These are phyloP conservation scores for Oryzias woworae DNA, from an alignment of 2,113 vertebrate genomes.

Conservation along the genomic window DNA sequence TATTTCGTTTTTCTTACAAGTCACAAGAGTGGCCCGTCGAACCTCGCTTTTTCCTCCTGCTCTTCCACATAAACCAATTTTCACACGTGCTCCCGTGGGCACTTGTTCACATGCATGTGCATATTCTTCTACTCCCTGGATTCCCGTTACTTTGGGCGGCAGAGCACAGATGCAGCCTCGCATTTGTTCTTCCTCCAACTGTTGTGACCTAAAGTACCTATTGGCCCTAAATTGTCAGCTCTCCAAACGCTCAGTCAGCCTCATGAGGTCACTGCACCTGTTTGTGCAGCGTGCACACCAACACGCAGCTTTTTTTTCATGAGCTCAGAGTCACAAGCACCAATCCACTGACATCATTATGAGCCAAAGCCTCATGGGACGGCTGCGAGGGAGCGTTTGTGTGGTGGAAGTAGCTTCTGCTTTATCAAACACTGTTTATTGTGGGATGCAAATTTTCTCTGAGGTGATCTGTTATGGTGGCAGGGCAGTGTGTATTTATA, in stretches of 20 bases:
- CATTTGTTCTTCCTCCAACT: constrained; percentile 27
- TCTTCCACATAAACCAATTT: constrained; percentile 40
- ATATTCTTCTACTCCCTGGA: constrained; percentile 48
- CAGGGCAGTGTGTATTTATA: constrained; percentile 75
- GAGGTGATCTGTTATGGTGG: constrained; percentile 73
- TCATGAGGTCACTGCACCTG: constrained; percentile 51
- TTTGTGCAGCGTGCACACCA: constrained; percentile 39
- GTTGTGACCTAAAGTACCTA: constrained; percentile 52
- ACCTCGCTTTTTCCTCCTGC: constrained; percentile 31
- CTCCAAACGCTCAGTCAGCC: constrained; percentile 36
- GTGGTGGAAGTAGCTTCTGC: constrained; percentile 25
- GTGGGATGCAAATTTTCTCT: constrained; percentile 60
- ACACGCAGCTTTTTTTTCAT: constrained; percentile 28
- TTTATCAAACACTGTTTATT: constrained; percentile 52
- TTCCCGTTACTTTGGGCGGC: constrained; percentile 49
- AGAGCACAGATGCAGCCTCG: constrained; percentile 45
- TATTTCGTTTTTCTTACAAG: constrained; percentile 69
- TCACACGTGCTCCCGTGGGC: constrained; percentile 50
- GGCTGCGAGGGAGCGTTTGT: constrained; percentile 9
- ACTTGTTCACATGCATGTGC: constrained; percentile 58
- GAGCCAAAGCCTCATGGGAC: constrained; percentile 23
- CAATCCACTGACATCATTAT: constrained; percentile 41
- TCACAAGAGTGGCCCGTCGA: constrained; percentile 59
- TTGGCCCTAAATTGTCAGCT: constrained; percentile 39
- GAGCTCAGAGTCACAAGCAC: constrained; percentile 28